These are phyloP conservation scores for Clitarchus hookeri DNA, from an alignment of 2,888 invertebrate genomes.

Conservation along the genomic window DNA sequence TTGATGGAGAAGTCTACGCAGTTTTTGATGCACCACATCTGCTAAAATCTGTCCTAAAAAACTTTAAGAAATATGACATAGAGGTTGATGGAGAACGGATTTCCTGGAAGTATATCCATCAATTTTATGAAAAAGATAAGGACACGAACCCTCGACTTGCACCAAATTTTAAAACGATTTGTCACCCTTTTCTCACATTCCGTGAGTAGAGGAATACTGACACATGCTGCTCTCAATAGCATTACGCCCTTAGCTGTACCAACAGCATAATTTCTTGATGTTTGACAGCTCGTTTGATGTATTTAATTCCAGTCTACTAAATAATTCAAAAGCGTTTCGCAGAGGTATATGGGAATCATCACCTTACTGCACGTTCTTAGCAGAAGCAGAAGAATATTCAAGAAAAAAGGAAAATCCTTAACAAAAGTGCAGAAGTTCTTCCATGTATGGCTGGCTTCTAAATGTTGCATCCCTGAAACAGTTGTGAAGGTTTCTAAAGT, in stretches of 20 bases:
- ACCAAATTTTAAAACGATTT: constrained; percentile 31
- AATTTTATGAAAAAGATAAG: constrained; percentile 30
- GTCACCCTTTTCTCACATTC: constrained; percentile 29
- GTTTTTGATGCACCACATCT: constrained; percentile 30
- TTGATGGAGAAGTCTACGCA: background rate
- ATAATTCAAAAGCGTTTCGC: constrained; percentile 5
- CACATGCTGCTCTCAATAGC: constrained; percentile 26
- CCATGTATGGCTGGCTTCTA: constrained; percentile 21
- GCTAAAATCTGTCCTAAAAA: constrained; percentile 32
- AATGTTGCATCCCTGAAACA: constrained; percentile 24
- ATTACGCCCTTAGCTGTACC: constrained; percentile 24
- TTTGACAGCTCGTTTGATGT: constrained; percentile 28
- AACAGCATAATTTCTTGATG: constrained; percentile 27
- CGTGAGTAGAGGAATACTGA: constrained; percentile 26
- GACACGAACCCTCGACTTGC: constrained; percentile 24
- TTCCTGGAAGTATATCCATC: constrained; percentile 23
- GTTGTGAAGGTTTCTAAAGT: constrained; percentile 25
- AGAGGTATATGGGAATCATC: constrained; percentile 8
- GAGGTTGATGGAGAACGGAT: background rate
- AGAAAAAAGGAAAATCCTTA: background rate
- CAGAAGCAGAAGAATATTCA: constrained; percentile 6
- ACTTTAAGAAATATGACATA: constrained; percentile 30
- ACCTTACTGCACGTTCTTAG: constrained; percentile 25
- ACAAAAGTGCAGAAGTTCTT: constrained; percentile 23
- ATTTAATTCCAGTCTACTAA: constrained; percentile 25